These are phyloP conservation scores for Trinorchestia longiramus DNA, from an alignment of 1,140 invertebrate genomes.

Conservation along the genomic window DNA sequence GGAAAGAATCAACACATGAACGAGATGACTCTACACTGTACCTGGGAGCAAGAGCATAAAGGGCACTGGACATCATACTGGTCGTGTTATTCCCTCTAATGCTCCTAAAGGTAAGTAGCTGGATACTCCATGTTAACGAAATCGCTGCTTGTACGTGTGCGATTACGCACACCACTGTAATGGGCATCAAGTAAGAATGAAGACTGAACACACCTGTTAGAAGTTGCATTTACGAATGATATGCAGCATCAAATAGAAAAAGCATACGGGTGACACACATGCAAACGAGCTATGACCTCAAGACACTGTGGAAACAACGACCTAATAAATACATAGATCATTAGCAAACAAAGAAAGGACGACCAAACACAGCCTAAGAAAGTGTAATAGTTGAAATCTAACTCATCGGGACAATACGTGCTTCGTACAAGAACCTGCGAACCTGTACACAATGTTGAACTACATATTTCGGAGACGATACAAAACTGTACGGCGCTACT, in stretches of 20 bases:
- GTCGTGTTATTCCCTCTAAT: neutral
- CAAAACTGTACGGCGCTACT: slow-evolving; percentile 9
- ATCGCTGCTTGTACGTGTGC: neutral
- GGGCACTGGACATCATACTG: neutral
- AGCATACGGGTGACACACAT: neutral
- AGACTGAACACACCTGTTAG: neutral
- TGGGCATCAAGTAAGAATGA: neutral
- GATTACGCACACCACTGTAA: neutral
- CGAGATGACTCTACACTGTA: neutral
- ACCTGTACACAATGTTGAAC: neutral
- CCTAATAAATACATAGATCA: neutral
- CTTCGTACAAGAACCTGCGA: neutral
- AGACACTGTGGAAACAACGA: neutral
- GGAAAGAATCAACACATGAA: neutral
- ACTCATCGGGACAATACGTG: neutral
- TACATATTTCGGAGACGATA: neutral
- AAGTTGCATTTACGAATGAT: neutral
- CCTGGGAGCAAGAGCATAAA: neutral
- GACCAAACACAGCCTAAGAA: neutral
- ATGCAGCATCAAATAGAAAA: slow-evolving; percentile 1
- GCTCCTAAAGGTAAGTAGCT: neutral
- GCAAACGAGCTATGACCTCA: neutral
- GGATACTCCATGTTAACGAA: neutral
- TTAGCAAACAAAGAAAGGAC: neutral
- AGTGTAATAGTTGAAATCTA: neutral